A percentile compares a stretch with the other conserved stretches of the same genome.
Conservation (phyloP, 2,797 vertebrate genomes). For the Chelidonichthys spinosus region DNA sequence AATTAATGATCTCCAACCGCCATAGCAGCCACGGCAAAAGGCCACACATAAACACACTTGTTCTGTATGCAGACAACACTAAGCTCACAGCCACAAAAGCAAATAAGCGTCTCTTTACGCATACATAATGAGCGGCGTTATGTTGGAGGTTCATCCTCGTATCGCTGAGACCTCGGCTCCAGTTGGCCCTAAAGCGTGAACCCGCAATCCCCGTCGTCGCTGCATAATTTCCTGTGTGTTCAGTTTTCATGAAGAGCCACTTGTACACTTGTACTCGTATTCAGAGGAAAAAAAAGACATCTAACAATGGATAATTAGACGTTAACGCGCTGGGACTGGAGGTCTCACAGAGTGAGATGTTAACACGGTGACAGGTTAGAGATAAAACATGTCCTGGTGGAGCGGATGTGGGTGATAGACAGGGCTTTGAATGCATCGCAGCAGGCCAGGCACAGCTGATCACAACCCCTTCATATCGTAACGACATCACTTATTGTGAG, state of each 20-base stretch:
- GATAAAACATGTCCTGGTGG: conserved; percentile 52
- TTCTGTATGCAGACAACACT: conserved; percentile 44
- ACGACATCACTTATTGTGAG: conserved; percentile 13
- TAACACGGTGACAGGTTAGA: conserved; percentile 41
- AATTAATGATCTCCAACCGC: conserved; percentile 73
- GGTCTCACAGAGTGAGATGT: conserved; percentile 43
- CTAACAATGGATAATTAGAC: conserved; percentile 33
- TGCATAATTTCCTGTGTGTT: conserved; percentile 59
- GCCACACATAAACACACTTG: conserved; percentile 32
- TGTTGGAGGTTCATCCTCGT: conserved; percentile 52
- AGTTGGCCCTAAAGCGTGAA: conserved; percentile 54
- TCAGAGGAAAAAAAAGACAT: conserved; percentile 3
- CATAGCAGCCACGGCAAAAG: conserved; percentile 26
- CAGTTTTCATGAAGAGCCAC: conserved; percentile 31
- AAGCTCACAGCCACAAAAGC: conserved; percentile 55
- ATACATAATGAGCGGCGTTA: conserved; percentile 62
- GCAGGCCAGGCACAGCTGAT: conserved; percentile 11
- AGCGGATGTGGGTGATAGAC: conserved; percentile 23
- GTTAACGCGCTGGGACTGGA: conserved; percentile 30
- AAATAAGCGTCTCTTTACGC: conserved; percentile 62
- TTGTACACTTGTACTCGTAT: conserved; percentile 38
- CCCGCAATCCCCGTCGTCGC: conserved; percentile 57
- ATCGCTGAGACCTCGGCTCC: conserved; percentile 34
- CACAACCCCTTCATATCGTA: conserved; percentile 15
- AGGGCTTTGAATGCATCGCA: conserved; percentile 43